These are phyloP conservation scores for Euborellia annulipes DNA, from an alignment of 1,140 invertebrate species.

Conservation along the genomic window DNA sequence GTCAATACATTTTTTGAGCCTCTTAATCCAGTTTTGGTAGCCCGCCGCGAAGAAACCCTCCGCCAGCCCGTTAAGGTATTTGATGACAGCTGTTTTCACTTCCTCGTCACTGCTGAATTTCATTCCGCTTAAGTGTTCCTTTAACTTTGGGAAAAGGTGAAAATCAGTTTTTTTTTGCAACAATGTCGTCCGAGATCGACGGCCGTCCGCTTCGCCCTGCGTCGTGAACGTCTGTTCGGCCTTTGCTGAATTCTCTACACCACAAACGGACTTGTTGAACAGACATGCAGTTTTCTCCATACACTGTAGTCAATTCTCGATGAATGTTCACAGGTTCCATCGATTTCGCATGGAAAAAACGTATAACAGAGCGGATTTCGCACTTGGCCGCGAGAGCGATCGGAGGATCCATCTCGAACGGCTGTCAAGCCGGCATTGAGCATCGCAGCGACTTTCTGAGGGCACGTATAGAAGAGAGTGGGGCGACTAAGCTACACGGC, in stretches of 20 bases:
- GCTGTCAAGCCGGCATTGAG: conserved; percentile 2
- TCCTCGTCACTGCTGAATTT: too few relatives aligned
- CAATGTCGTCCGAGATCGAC: conserved; percentile 6
- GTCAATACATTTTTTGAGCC: too few relatives aligned
- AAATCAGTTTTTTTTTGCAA: too few relatives aligned
- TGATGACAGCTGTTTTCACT: too few relatives aligned
- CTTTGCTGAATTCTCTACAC: conserved; percentile 4
- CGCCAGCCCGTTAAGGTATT: too few relatives aligned
- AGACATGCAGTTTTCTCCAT: conserved; percentile 4
- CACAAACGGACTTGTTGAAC: conserved; percentile 4
- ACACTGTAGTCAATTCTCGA: conserved; percentile 1
- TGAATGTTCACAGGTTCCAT: conserved; percentile 4
- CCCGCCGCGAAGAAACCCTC: too few relatives aligned
- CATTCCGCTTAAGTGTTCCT: too few relatives aligned
- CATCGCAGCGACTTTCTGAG: too few relatives aligned
- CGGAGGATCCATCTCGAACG: conserved; percentile 1
- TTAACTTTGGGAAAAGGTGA: too few relatives aligned
- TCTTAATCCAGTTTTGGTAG: too few relatives aligned
- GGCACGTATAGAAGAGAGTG: too few relatives aligned
- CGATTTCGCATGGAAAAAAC: conserved; percentile 5
- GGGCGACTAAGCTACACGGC: too few relatives aligned
- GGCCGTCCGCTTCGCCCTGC: conserved; percentile 4
- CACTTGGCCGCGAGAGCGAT: conserved; percentile 1
- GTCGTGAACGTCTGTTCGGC: conserved; percentile 3
- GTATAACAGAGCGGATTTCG: conserved; percentile 5